Evolutionary conservation across 1,140 invertebrate genomes (phyloP).

Genomic region (Drosophila persimilis): DNA sequence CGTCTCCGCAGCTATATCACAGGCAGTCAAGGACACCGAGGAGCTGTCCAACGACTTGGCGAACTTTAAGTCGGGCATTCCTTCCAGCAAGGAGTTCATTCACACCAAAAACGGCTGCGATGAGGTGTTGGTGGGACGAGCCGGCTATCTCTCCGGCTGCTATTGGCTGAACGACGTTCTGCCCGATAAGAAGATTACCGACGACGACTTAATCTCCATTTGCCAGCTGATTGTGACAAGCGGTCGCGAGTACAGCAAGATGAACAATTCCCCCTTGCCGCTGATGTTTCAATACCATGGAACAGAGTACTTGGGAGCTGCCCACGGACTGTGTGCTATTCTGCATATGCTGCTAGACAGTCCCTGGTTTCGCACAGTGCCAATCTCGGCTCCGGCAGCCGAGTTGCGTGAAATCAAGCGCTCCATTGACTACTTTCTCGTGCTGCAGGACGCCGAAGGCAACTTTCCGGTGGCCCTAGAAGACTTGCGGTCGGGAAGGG

Average conservation of each 20-base stretch:
- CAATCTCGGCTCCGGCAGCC: conserved; percentile 84
- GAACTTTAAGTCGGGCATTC: conserved; percentile 82
- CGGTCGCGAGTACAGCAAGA: conserved; percentile 87
- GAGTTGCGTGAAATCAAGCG: conserved; percentile 85
- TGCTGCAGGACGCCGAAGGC: conserved; percentile 87
- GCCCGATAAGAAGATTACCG: conserved; percentile 84
- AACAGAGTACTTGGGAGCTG: conserved; percentile 93
- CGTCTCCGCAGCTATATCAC: conserved; percentile 84
- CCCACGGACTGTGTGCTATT: conserved; percentile 89
- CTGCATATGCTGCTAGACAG: conserved; percentile 84
- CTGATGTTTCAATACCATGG: conserved; percentile 94
- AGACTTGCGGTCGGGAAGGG: conserved; percentile 84
- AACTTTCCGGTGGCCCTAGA: conserved; percentile 92
- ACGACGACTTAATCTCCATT: conserved; percentile 85
- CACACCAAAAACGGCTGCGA: conserved; percentile 88
- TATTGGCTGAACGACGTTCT: conserved; percentile 88
- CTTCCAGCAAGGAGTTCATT: conserved; percentile 84
- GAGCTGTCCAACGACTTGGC: conserved; percentile 84
- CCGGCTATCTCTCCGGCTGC: conserved; percentile 91
- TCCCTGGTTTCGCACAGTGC: conserved; percentile 77
- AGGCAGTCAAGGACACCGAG: conserved; percentile 63
- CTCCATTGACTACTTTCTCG: conserved; percentile 85
- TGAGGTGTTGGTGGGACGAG: conserved; percentile 92
- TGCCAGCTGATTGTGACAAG: conserved; percentile 88
- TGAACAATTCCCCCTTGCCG: conserved; percentile 86